These are phyloP conservation scores for Clarias batrachus DNA, from an alignment of 2,113 vertebrate species.

Conservation along the genomic window DNA sequence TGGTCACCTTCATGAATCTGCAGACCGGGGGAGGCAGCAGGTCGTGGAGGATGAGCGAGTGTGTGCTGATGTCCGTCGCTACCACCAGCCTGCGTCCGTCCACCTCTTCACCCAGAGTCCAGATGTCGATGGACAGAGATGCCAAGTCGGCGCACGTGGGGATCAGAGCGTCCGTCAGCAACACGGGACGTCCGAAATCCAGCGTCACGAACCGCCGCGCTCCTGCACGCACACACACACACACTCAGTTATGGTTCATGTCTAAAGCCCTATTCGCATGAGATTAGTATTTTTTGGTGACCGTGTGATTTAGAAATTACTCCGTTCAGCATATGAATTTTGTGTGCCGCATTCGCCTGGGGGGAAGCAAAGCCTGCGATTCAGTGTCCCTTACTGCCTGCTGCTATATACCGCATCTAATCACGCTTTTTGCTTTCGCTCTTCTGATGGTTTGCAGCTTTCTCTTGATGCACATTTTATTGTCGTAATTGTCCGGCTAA, in stretches of 20 bases:
- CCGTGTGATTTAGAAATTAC: too few species aligned
- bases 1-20: slow-evolving; percentile 95
- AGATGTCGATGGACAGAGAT: slow-evolving; percentile 97
- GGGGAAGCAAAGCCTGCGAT: too few species aligned
- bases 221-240: slow-evolving; percentile 68
- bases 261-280: too few species aligned
- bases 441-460: too few species aligned
- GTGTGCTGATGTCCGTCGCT: slow-evolving; percentile 96
- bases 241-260: not conserved
- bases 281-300: too few species aligned
- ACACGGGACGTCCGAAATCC: slow-evolving; percentile 92
- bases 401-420: too few species aligned
- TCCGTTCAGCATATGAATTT: too few species aligned
- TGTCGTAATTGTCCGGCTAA: too few species aligned
- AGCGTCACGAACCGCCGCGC: slow-evolving; percentile 95
- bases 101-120: slow-evolving; percentile 97
- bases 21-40: slow-evolving; percentile 94
- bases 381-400: too few species aligned
- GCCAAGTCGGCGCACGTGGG: slow-evolving; percentile 95
- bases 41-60: slow-evolving; percentile 96
- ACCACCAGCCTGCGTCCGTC: slow-evolving; percentile 94
- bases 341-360: too few species aligned
- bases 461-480: too few species aligned
- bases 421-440: too few species aligned
- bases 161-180: slow-evolving; percentile 93